Percentiles rank a stretch among this genome's conserved stretches.
These are phyloP conservation scores for Tamias sibiricus DNA, from an alignment of 2,113 vertebrate genomes.

Conservation along the genomic window DNA sequence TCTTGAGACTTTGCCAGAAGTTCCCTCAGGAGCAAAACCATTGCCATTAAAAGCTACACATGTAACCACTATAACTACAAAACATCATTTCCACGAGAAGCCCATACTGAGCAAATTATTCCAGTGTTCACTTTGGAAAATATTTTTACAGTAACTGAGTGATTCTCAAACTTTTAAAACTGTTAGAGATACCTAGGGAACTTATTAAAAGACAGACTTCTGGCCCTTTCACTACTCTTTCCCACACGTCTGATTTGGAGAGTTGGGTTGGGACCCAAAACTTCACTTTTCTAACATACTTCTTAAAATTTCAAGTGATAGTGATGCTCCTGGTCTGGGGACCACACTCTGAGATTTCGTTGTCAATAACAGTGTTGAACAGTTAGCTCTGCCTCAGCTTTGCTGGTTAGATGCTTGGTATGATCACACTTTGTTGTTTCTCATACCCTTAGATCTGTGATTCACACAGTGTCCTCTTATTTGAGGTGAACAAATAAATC, in stretches of 20 bases:
- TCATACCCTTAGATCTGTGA: too few species aligned
- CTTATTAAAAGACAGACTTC: neutral
- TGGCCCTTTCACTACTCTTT: neutral
- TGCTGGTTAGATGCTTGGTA: rapidly evolving
- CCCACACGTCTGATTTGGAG: neutral
- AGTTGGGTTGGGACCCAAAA: too few species aligned
- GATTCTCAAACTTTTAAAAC: neutral
- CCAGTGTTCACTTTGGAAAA: neutral
- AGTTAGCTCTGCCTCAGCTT: neutral
- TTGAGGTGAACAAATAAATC: neutral
- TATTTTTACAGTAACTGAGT: neutral
- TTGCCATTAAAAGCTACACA: neutral
- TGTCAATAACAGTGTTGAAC: neutral
- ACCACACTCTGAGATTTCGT: neutral
- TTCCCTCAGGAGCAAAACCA: neutral
- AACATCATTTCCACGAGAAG: neutral
- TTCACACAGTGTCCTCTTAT: neutral
- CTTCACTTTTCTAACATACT: neutral
- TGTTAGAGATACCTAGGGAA: neutral
- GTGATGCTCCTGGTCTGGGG: neutral
- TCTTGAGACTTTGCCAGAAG: neutral
- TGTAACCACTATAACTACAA: neutral
- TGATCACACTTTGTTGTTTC: neutral
- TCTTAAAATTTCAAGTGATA: neutral
- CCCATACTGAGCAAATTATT: neutral